A percentile compares a stretch with the other conserved stretches of the same genome.
Conservation (phyloP, 2,113 vertebrate species). For the Tyrannus savana region DNA sequence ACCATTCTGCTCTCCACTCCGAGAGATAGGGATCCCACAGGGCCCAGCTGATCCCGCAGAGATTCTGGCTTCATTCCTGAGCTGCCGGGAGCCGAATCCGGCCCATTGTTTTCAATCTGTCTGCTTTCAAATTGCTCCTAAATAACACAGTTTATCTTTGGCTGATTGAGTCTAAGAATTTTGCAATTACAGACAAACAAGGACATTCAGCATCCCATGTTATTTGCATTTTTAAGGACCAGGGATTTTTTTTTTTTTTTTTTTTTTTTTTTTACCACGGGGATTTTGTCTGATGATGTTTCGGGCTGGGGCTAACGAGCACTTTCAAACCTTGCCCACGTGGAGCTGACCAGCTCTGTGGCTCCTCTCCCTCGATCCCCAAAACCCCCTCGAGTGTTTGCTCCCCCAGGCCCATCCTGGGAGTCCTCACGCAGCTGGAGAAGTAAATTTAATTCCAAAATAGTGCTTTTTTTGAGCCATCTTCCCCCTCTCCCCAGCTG, state of each 20-base stretch:
- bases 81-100: background rate
- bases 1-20: background rate
- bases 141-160: conserved; percentile 65
- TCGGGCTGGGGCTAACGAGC: accelerated
- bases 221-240: conserved; percentile 70
- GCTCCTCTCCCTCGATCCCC: background rate
- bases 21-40: accelerated
- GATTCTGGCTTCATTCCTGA: background rate
- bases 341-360: accelerated
- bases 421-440: accelerated
- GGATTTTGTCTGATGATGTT: background rate
- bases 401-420: background rate
- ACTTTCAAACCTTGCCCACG: accelerated
- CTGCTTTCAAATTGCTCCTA: conserved; percentile 64
- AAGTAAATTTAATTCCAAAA: background rate
- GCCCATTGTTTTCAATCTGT: conserved; percentile 56
- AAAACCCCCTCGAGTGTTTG: accelerated
- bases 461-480: accelerated
- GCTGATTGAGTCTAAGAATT: conserved; percentile 66
- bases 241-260: background rate
- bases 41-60: background rate
- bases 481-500: background rate
- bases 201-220: conserved; percentile 42
- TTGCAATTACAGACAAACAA: conserved; percentile 63
- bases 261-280: accelerated